Base-by-base conservation (phyloP, 2,797 vertebrate species). In the Rallus crepitans region DNA sequence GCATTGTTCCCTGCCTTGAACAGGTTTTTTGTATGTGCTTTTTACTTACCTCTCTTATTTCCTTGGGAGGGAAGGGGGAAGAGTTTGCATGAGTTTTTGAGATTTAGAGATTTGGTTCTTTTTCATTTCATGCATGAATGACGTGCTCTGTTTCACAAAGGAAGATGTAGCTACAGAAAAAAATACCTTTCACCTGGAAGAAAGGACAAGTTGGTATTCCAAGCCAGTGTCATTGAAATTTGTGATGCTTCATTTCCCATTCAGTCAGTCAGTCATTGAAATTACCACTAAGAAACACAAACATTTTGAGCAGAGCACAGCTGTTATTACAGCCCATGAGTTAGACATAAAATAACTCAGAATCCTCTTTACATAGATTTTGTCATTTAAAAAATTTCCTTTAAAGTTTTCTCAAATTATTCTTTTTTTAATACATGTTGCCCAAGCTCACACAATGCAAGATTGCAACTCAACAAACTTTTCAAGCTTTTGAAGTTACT, bases 401-500 rank as follows among this genome's bases (percentile, higher is more conserved):
- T 88, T 53, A 65, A 72, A 45, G 13, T 0, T 71, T 79, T 86
- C 35, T 82, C 16, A 75, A 31, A 23, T 59, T 30, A 17, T 81
- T 60, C 16, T 75, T 73, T 13, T 80, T 68, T 48, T 23, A 47
- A 35, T 35, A 16, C 50, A 37, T 4, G 12, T 7, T 82, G 20
- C 8, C 12, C 8, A 5, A 50, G 45, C 85, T 76, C 35, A 84
- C 81, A 77, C 11, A 56, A 75, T 61, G 16, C 71, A 91, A 39
- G 52, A 39, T 48, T 57, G 47, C 39, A 79, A 89, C 71, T 96
- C 87, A 96, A 81, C 42, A 15, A n/a, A 33, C 19, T 91, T 83
- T 65, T 82, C 72, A 48, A 76, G 65, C 42, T 94, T 94, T 83
- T 65, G 80, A 90, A 92, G 87, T 89, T 78, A 80, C 57, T 61